phyloP scores from a whole-genome alignment of 2,113 vertebrate genomes.

The Dissostichus mawsoni region DNA sequence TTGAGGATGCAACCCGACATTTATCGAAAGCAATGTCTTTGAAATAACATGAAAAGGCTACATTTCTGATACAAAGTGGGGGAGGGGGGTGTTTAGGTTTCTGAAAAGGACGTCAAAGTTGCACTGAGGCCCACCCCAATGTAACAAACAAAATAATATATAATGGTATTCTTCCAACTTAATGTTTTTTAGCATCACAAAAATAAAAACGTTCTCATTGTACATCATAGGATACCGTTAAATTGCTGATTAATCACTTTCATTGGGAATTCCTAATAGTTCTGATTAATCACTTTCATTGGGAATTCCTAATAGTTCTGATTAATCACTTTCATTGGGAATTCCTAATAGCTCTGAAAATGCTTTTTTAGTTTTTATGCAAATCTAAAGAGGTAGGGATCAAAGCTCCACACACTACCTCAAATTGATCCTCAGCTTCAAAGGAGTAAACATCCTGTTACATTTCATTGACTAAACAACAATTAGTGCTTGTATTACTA shows the following conservation, averaged over 20 bases:
- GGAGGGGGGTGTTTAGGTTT: slow-evolving; percentile 25
- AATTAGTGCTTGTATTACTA: slow-evolving; percentile 6
- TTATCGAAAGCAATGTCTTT: slow-evolving; percentile 70
- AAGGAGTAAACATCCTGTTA: slow-evolving; percentile 22
- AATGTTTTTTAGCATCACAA: background rate
- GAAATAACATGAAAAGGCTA: slow-evolving; percentile 78
- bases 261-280: background rate
- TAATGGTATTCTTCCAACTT: background rate
- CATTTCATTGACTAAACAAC: slow-evolving; percentile 14
- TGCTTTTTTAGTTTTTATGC: background rate
- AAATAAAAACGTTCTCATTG: background rate
- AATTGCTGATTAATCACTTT: slow-evolving; percentile 4
- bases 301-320: too few relatives aligned
- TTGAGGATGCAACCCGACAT: slow-evolving; percentile 71
- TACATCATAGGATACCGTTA: slow-evolving; percentile 1
- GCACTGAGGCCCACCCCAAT: background rate
- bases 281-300: background rate
- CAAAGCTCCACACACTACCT: slow-evolving; percentile 33
- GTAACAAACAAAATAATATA: slow-evolving; percentile 12
- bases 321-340: too few relatives aligned
- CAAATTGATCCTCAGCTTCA: slow-evolving; percentile 7
- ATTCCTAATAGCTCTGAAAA: background rate
- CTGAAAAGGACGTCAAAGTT: slow-evolving; percentile 27
- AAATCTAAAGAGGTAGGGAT: slow-evolving; percentile 14
- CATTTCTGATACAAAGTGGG: slow-evolving; percentile 37